Conservation (phyloP, 2,888 invertebrate genomes). For the Andrena praecox region DNA sequence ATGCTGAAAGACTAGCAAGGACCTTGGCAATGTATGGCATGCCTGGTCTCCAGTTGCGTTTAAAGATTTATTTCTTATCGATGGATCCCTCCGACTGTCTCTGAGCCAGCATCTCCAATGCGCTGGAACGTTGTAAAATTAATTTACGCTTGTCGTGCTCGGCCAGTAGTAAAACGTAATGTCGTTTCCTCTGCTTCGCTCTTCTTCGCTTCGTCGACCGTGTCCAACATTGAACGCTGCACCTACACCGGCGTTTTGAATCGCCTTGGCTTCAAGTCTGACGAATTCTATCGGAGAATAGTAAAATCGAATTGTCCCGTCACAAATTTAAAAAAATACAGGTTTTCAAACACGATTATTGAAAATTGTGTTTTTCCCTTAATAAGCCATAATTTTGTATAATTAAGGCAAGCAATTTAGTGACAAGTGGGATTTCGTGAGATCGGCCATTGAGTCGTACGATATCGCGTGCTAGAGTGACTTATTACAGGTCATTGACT, state of each 20-base stretch:
- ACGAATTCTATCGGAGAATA: background rate
- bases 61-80: background rate
- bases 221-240: slow-evolving; percentile 44
- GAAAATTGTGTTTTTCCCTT: background rate
- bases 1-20: background rate
- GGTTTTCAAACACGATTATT: background rate
- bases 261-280: background rate
- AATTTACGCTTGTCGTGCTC: slow-evolving; percentile 64
- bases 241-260: slow-evolving; percentile 17
- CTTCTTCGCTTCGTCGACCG: slow-evolving; percentile 45
- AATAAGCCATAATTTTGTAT: background rate
- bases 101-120: slow-evolving; percentile 35
- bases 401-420: slow-evolving; percentile 17
- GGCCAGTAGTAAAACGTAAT: slow-evolving; percentile 59
- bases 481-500: slow-evolving; percentile 60
- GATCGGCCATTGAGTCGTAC: slow-evolving; percentile 40
- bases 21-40: background rate
- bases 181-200: slow-evolving; percentile 54
- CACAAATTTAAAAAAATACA: background rate
- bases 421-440: slow-evolving; percentile 38
- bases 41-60: slow-evolving; percentile 7
- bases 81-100: background rate
- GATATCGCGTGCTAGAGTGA: slow-evolving; percentile 68
- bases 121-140: slow-evolving; percentile 59
- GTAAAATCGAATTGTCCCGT: background rate